Base-by-base conservation (phyloP, 2,888 invertebrate species). In the Prosapia bicincta region DNA sequence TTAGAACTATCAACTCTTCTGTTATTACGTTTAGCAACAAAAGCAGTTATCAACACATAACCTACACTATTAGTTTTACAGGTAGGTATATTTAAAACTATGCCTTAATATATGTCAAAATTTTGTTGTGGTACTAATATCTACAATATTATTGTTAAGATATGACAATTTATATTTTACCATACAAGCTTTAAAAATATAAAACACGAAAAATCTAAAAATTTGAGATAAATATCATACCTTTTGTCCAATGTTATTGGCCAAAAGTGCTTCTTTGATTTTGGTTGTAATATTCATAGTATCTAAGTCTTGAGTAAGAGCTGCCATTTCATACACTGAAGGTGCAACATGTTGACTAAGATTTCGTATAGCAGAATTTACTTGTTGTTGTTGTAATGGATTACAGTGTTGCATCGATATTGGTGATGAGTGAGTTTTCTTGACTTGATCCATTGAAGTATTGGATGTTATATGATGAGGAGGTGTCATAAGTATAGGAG, bases 301-400 rank as follows among this genome's bases (percentile, higher is more conserved):
- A 85, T 99, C 98, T 79, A 99, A 89, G 85, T 98, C 98, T 82
- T 96, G 96, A 10, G 98, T 98, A 66, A 98, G 88, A 3, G 98
- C 98, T 0, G 98, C 97, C 94, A 98, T 96, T 86, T 98, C 98
- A 85, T 98, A 97, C 20, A 98, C 97, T 82, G 96, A 97, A n/a
- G 96, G 96, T 54, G 96, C 94, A 86, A 94, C 93, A 83, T 95
- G 94, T 79, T 93, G 93, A 83, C 93, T 93, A 80, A 95, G 89
- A 78, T 88, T 89, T 38, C 95, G 89, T 87, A 94, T 88, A 0
- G 90, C 88, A 2, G 72, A 72, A 88, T 86, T 76, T 87, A 89
- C 70, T 90, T 82, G 76, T 80, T 88, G 88, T 9, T 54, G 54
- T 79, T 88, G 87, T 26, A 85, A 85, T 15, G 88, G 88, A 78